These are phyloP conservation scores for Parnassius smintheus DNA, from an alignment of 2,888 invertebrate species.

Conservation along the genomic window DNA sequence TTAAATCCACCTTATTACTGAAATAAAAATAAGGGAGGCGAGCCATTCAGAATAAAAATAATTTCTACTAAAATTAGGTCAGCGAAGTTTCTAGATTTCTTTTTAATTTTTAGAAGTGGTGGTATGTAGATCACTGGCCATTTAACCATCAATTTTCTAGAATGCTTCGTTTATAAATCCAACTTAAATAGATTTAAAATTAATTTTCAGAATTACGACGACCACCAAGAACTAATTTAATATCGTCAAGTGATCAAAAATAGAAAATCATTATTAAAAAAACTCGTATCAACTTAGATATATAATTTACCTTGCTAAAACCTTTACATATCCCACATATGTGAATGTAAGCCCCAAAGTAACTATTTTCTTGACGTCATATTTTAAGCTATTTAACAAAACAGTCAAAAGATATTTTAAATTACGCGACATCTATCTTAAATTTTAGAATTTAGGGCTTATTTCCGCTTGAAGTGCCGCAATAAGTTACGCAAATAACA, in stretches of 20 bases:
- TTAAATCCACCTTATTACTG: conserved; percentile 50
- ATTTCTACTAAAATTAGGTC: conserved; percentile 14
- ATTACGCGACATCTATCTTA: conserved; percentile 3
- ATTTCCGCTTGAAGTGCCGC: neutral
- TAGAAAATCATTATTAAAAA: too few relatives aligned
- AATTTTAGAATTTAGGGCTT: neutral
- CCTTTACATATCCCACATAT: neutral
- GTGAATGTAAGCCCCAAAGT: conserved; percentile 24
- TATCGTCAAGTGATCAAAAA: too few relatives aligned
- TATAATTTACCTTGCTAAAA: neutral
- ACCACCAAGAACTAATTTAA: too few relatives aligned
- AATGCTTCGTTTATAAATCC: too few relatives aligned
- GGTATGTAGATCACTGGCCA: too few relatives aligned
- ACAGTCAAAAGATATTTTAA: conserved; percentile 28
- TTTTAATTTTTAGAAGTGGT: neutral
- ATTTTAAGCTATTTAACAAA: conserved; percentile 27
- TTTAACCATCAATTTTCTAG: too few relatives aligned
- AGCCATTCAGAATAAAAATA: conserved; percentile 24
- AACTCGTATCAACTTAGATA: too few relatives aligned
- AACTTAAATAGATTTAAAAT: too few relatives aligned
- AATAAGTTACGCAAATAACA: conserved; percentile 14
- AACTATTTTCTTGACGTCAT: conserved; percentile 25
- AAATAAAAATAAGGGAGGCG: conserved; percentile 31
- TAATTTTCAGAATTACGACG: too few relatives aligned
- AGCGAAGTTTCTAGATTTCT: conserved; percentile 8